phyloP scores from a whole-genome alignment of 2,113 vertebrate genomes.

The Vicugna pacos region DNA sequence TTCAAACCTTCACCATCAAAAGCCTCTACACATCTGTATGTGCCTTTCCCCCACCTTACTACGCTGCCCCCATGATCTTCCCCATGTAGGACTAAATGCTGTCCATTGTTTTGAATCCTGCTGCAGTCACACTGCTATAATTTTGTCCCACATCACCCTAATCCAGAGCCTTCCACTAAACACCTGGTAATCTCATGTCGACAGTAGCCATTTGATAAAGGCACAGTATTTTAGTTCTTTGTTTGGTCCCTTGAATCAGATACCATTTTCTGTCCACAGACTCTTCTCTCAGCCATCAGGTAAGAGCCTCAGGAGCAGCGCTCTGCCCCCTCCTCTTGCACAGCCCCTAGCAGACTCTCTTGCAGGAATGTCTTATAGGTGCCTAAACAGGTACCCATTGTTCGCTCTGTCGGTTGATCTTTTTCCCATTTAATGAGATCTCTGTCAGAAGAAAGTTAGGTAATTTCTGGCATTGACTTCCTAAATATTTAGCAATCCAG shows the following conservation, averaged over 20 bases:
- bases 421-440: neutral
- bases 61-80: neutral
- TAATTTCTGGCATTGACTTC: constrained; percentile 40
- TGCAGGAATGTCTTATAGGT: neutral
- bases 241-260: neutral
- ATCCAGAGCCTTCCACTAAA: neutral
- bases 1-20: neutral
- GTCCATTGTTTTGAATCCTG: neutral
- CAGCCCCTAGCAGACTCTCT: neutral
- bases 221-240: neutral
- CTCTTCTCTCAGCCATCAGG: neutral
- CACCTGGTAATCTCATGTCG: neutral
- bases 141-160: neutral
- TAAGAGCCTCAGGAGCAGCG: neutral
- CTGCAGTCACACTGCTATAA: neutral
- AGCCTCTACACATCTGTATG: neutral
- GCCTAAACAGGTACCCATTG: neutral
- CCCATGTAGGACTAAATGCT: neutral
- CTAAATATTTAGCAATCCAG: constrained; percentile 49
- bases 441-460: neutral
- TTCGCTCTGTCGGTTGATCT: neutral
- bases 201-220: neutral
- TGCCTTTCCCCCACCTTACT: neutral
- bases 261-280: neutral
- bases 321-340: neutral